Evolutionary conservation across 2,888 invertebrate genomes (phyloP).

Genomic region (Tethea ocularis): DNA sequence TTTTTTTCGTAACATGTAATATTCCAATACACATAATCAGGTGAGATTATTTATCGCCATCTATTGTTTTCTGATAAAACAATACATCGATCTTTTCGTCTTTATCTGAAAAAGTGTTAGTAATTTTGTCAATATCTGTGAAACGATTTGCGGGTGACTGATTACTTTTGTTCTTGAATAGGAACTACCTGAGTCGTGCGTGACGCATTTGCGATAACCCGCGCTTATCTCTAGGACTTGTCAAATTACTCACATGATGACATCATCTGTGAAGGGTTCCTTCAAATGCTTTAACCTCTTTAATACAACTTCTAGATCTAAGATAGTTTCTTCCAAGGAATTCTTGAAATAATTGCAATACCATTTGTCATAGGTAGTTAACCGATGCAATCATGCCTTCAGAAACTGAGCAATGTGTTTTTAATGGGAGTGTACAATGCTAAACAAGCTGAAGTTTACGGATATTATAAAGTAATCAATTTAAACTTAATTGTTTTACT

Average conservation of each 20-base stretch:
- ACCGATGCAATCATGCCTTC: constrained; percentile 5
- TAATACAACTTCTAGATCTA: not conserved
- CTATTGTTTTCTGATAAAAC: not conserved
- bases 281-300: constrained; percentile 6
- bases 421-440: constrained; percentile 1
- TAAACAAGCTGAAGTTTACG: constrained; percentile 1
- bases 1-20: not conserved
- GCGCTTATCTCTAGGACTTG: constrained; percentile 56
- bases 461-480: constrained; percentile 5
- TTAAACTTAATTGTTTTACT: constrained; percentile 4
- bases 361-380: constrained; percentile 4
- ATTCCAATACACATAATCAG: not conserved
- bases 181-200: constrained; percentile 53
- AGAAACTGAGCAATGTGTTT: constrained; percentile 4
- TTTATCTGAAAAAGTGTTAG: constrained; percentile 5
- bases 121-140: constrained; percentile 10
- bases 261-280: constrained; percentile 45
- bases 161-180: constrained; percentile 43
- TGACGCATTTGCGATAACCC: constrained; percentile 57
- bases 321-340: not conserved
- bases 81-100: not conserved
- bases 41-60: not conserved
- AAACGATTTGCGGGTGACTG: constrained; percentile 2
- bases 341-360: not conserved
- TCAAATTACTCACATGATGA: constrained; percentile 58